phyloP scores from a whole-genome alignment of 1,140 invertebrate species.

The Procambarus virginalis region DNA sequence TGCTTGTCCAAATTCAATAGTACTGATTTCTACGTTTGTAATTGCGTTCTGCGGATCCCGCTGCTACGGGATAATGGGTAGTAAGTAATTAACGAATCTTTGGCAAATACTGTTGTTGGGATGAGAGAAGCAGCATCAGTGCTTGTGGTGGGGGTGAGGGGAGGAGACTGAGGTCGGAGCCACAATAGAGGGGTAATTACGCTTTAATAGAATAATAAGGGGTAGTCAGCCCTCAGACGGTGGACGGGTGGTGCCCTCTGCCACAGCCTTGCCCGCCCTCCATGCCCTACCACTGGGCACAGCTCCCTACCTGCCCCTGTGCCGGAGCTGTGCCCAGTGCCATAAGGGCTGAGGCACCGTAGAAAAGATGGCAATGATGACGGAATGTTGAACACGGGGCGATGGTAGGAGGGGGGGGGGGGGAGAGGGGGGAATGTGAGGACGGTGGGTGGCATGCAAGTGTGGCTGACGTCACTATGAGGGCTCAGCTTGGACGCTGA shows the following conservation, averaged over 20 bases:
- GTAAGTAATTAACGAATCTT: no score
- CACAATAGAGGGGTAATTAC: constrained; percentile 47
- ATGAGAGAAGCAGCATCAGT: neutral
- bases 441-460: constrained; percentile 4
- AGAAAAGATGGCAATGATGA: neutral
- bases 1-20: no score
- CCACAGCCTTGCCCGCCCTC: neutral
- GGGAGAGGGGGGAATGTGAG: no score
- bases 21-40: no score
- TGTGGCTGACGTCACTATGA: constrained; percentile 48
- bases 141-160: neutral
- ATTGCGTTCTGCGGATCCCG: no score
- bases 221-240: neutral
- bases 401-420: neutral
- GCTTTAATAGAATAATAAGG: constrained; percentile 58
- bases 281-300: neutral
- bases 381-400: neutral
- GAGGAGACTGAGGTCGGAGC: neutral
- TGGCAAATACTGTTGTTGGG: neutral
- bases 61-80: no score
- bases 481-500: neutral
- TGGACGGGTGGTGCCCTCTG: neutral
- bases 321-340: neutral
- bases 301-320: neutral
- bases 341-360: neutral